phyloP scores from a whole-genome alignment of 2,888 invertebrate genomes.

The Prosopocoilus inquinatus region DNA sequence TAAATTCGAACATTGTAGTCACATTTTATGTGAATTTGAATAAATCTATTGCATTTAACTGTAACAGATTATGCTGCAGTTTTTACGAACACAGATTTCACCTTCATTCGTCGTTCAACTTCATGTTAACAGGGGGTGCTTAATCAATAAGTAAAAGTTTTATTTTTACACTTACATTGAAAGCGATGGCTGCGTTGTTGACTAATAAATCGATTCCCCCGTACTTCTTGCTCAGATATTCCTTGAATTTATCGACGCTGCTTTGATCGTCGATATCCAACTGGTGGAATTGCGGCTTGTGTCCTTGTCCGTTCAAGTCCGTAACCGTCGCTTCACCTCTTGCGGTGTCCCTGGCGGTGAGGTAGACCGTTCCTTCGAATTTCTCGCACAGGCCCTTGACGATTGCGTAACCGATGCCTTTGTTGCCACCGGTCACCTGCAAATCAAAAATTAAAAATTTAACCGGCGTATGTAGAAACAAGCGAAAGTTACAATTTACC shows the following conservation, averaged over 20 bases:
- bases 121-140: too few species aligned
- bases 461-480: too few species aligned
- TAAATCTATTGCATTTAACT: too few species aligned
- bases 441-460: neutral
- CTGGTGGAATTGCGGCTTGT: constrained; percentile 62
- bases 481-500: neutral
- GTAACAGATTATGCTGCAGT: too few species aligned
- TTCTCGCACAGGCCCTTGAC: constrained; percentile 65
- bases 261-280: constrained; percentile 64
- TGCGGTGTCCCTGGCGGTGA: constrained; percentile 63
- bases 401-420: constrained; percentile 68
- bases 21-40: too few species aligned
- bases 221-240: constrained; percentile 41
- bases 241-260: constrained; percentile 60
- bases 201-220: neutral
- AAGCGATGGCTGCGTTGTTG: neutral
- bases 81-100: too few species aligned
- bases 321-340: constrained; percentile 61
- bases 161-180: neutral
- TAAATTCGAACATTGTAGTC: too few species aligned
- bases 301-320: constrained; percentile 56
- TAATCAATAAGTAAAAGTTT: too few species aligned
- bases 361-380: constrained; percentile 67
- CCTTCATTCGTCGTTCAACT: too few species aligned
- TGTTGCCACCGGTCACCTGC: constrained; percentile 68